Evolutionary conservation across 2,888 invertebrate genomes (phyloP), one percentile per base, ranked within the genome.

Genomic region (Anticlea derivata): DNA sequence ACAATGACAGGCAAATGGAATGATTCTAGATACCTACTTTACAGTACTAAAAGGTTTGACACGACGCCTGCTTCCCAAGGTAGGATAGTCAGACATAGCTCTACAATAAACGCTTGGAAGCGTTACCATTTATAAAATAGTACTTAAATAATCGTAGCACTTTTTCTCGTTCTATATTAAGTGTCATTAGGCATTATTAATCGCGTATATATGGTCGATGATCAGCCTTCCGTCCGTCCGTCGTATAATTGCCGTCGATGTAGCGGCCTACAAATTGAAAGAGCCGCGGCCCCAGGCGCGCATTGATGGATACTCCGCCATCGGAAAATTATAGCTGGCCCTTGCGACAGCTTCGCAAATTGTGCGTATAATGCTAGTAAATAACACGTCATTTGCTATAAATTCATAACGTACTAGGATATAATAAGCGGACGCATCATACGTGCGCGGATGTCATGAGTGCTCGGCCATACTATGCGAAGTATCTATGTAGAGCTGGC

Each of bases 331-430:
- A 88, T 86, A 88, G 84, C 79, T 68, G 76, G 80, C 80, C 78
- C 83, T 86, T 86, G 88, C 87, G 89, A 90, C 89, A 89, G 87
- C 88, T 86, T 82, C 86, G 89, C 88, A 86, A 90, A 89, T 87
- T 88, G 87, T 89, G 86, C 88, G 83, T 85, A 87, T 88, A 89
- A 89, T 88, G 82, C 89, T 86, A 86, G 88, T 86, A 85, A 87
- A 89, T 88, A 88, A 86, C 86, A 86, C 73, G 63, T 71, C 73
- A 66, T 73, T 75, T 78, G 79, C 80, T 83, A 85, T 85, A 83
- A 85, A 87, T 84, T 86, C 81, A 78, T 80, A 79, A 74, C 70
- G 69, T 61, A 73, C 82, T 79, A 81, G 75, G 67, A 73, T 70
- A 58, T 77, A 75, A 61, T 61, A 51, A 58, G 53, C 75, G 75